These are phyloP conservation scores for Nannoperca australis DNA, from an alignment of 2,797 vertebrate species.

Conservation along the genomic window DNA sequence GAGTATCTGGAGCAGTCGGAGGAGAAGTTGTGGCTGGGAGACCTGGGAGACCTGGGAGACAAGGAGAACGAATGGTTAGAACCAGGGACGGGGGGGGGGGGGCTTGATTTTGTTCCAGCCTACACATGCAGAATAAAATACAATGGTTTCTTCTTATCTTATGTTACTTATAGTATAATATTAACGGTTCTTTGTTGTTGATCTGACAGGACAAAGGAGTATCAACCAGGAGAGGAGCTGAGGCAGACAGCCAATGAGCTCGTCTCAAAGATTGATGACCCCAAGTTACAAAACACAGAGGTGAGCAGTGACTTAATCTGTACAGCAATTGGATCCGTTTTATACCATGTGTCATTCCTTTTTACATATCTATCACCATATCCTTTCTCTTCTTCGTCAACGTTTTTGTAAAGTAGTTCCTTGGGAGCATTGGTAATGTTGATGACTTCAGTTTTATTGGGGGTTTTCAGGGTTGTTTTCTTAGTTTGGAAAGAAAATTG, in stretches of 20 bases:
- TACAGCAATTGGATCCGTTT: background rate
- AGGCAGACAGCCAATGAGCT: conserved; percentile 94
- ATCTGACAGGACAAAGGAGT: conserved; percentile 92
- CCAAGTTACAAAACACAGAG: conserved; percentile 95
- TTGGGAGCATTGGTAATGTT: conserved; percentile 15
- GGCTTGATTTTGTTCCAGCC: background rate
- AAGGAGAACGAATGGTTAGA: conserved; percentile 92
- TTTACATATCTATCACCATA: conserved; percentile 63
- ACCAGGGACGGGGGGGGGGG: background rate
- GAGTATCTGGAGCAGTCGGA: conserved; percentile 98
- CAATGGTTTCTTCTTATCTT: background rate
- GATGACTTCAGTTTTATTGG: conserved; percentile 13
- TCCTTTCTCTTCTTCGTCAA: conserved; percentile 53
- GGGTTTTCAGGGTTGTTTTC: conserved; percentile 15
- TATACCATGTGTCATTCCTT: conserved; percentile 35
- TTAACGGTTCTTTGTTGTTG: conserved; percentile 17
- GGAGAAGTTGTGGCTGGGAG: conserved; percentile 98
- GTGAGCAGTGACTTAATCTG: conserved; percentile 79
- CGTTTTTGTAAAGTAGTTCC: conserved; percentile 24
- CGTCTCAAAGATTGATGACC: conserved; percentile 94
- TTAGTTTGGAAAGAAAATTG: conserved; percentile 13
- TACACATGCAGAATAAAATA: background rate
- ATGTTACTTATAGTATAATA: background rate
- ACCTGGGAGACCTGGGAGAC: conserved; percentile 93
- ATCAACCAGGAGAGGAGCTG: conserved; percentile 92